Evolutionary conservation across 2,888 invertebrate genomes (phyloP), one percentile per base, ranked within the genome.

Genomic region (Entomobrya proxima): DNA sequence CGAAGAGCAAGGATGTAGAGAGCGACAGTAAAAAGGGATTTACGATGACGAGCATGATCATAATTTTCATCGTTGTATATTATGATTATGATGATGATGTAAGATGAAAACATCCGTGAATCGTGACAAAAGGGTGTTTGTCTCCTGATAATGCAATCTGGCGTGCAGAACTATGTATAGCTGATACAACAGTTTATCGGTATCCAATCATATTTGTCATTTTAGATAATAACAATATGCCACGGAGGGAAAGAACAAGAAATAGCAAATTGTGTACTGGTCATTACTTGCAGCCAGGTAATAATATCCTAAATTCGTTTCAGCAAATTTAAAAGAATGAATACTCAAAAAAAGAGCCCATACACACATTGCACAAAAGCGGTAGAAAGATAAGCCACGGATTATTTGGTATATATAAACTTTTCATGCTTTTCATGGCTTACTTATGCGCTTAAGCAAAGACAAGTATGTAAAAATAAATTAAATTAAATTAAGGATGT

Each of bases 121-220:
- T 80, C 80, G 80, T 82, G 75, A 82, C 82, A 37, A 82, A 82
- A 82, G 72, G 82, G 64, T 58, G 75, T 81, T 81, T 81, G 61
- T 21, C 55, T 35, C 37, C 55, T 69, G 50, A 80, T 80, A 52
- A 61, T 74, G 40, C 64, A 74, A 74, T 74, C 21, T 75, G 37
- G 27, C 13, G 32, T 75, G 75, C 50, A 30, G 58, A 76, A 37
- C 15, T 32, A 61, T 32, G 58, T 61, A 32, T 2, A n/a, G n/a
- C 44, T 69, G 21, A 15, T 69, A 69, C 44, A 69, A 13, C 58
- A 18, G 58, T 61, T 64, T 64, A 64, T 64, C 37, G 64, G 64
- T 37, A 64, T 64, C 37, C 37, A 64, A 64, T 64, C 35, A 37
- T 64, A 37, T 61, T 37, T 64, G 64, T 37, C 37, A 37, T 64